Evolutionary conservation across 2,888 invertebrate species (phyloP).

Genomic region (Cancer borealis): DNA sequence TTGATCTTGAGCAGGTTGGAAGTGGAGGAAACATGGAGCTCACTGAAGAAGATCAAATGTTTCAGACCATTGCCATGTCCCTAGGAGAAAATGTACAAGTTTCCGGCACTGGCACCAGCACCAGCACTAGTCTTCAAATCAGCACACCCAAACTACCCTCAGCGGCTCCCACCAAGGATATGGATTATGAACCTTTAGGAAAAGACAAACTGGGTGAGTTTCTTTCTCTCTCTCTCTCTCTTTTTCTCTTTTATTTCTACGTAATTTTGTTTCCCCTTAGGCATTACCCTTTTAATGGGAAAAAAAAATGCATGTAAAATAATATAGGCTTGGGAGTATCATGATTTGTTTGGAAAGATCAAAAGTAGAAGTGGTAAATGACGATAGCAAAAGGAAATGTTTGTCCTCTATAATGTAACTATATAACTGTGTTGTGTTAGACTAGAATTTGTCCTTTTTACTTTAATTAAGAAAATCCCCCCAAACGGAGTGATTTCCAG

Average conservation of each 20-base stretch:
- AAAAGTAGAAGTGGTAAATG: background rate
- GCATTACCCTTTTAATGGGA: no score
- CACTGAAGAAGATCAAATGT: slow-evolving; percentile 84
- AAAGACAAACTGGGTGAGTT: slow-evolving; percentile 80
- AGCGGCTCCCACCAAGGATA: slow-evolving; percentile 27
- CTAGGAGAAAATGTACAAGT: slow-evolving; percentile 81
- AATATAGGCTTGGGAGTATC: no score
- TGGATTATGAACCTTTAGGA: slow-evolving; percentile 77
- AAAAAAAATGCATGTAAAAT: no score
- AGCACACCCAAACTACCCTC: background rate
- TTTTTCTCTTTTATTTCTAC: no score
- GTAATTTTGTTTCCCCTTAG: no score
- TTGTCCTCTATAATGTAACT: background rate
- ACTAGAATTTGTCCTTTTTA: background rate
- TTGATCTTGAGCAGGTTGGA: slow-evolving; percentile 51
- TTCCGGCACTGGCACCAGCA: background rate
- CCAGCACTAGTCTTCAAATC: background rate
- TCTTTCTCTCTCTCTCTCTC: no score
- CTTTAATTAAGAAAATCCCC: no score
- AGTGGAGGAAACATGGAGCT: slow-evolving; percentile 73
- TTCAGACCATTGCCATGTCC: slow-evolving; percentile 87
- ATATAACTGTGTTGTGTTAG: background rate
- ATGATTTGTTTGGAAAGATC: background rate
- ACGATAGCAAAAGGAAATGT: background rate
- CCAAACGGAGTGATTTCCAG: no score